phyloP scores from a whole-genome alignment of 2,888 invertebrate genomes.

The Ligdia adustata region DNA sequence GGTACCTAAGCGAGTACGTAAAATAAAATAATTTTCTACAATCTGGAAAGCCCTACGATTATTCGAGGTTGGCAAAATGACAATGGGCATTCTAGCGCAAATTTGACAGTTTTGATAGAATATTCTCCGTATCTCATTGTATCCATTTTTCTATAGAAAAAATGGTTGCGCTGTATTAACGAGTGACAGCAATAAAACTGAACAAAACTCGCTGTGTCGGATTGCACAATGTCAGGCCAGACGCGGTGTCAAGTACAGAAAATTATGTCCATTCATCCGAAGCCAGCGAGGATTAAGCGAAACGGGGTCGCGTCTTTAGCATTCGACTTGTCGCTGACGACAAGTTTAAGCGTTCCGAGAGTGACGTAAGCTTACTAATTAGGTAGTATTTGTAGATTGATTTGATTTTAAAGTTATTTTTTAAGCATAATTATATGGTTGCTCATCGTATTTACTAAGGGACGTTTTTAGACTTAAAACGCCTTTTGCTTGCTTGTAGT shows the following conservation, averaged over 20 bases:
- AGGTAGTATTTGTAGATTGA: slow-evolving; percentile 20
- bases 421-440: too few relatives aligned
- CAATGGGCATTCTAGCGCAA: too few relatives aligned
- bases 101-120: too few relatives aligned
- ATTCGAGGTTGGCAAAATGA: too few relatives aligned
- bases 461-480: too few relatives aligned
- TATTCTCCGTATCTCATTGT: background rate
- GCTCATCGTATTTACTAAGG: too few relatives aligned
- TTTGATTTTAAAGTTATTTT: background rate
- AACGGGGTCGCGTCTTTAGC: slow-evolving; percentile 75
- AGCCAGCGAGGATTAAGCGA: slow-evolving; percentile 71
- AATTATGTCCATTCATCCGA: slow-evolving; percentile 81
- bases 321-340: slow-evolving; percentile 58
- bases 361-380: slow-evolving; percentile 56
- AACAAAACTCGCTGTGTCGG: slow-evolving; percentile 64
- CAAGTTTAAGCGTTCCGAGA: slow-evolving; percentile 60
- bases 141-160: background rate
- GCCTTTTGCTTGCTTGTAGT: too few relatives aligned
- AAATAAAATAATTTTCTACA: too few relatives aligned
- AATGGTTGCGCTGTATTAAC: slow-evolving; percentile 44
- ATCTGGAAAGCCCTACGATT: too few relatives aligned
- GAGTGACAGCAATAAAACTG: slow-evolving; percentile 66
- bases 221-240: slow-evolving; percentile 69
- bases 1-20: too few relatives aligned
- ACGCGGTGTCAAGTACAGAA: slow-evolving; percentile 80